Evolutionary conservation across 2,113 vertebrate genomes (phyloP).

Genomic region (Jaculus jaculus): DNA sequence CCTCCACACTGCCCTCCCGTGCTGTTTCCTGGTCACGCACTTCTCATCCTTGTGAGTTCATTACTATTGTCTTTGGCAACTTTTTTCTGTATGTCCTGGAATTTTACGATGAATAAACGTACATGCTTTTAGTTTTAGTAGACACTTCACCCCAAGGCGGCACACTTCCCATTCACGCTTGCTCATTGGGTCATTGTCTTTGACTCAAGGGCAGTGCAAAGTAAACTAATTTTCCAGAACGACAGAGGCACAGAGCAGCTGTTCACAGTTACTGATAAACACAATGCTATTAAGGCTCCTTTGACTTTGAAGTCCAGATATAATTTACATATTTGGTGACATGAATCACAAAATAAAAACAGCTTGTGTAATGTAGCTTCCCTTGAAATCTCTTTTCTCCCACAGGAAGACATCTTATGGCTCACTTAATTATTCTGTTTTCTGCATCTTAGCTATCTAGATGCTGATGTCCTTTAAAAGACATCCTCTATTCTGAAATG

Average conservation of each 20-base stretch:
- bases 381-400: not conserved
- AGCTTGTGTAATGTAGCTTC: not conserved
- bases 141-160: not conserved
- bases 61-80: not conserved
- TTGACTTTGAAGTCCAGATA: not conserved
- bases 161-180: not conserved
- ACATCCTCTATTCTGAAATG: slow-evolving; percentile 54
- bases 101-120: slow-evolving; percentile 2
- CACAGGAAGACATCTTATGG: not conserved
- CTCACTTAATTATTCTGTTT: slow-evolving; percentile 41
- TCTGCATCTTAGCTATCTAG: slow-evolving; percentile 24
- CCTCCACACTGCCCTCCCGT: not conserved
- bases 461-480: slow-evolving; percentile 22
- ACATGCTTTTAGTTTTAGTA: not conserved
- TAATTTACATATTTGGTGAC: not conserved
- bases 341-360: not conserved
- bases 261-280: slow-evolving; percentile 22
- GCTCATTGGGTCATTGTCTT: not conserved
- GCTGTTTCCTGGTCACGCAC: not conserved
- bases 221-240: not conserved
- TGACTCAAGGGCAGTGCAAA: not conserved
- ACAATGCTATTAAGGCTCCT: not conserved
- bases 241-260: not conserved
- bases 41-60: not conserved
- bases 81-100: not conserved